phyloP scores from a whole-genome alignment of 1,140 invertebrate genomes.

The Drosophila elegans region DNA sequence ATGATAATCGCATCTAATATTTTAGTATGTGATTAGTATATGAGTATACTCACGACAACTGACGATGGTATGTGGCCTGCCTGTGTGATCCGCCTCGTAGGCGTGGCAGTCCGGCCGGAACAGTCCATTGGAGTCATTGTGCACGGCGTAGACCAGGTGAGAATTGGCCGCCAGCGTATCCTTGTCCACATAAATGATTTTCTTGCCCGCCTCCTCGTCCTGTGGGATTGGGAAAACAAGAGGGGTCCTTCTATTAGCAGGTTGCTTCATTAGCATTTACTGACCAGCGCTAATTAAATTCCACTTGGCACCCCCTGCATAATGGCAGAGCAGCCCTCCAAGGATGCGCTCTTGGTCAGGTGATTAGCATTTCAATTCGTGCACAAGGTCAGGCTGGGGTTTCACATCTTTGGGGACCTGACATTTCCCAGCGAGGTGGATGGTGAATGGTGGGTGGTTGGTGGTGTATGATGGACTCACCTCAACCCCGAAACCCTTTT shows the following conservation, averaged over 20 bases:
- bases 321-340: conserved; percentile 54
- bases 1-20: background rate
- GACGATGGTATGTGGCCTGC: conserved; percentile 71
- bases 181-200: conserved; percentile 80
- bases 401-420: conserved; percentile 56
- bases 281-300: conserved; percentile 73
- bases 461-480: background rate
- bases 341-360: conserved; percentile 53
- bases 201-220: conserved; percentile 69
- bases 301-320: conserved; percentile 36
- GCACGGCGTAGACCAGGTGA: conserved; percentile 67
- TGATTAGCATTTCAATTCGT: conserved; percentile 59
- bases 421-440: conserved; percentile 25
- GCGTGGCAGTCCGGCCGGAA: conserved; percentile 69
- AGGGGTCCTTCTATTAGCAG: conserved; percentile 12
- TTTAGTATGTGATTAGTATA: no score
- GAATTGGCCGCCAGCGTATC: conserved; percentile 73
- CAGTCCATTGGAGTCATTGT: conserved; percentile 64
- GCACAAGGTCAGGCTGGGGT: conserved; percentile 64
- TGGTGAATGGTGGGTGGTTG: no score
- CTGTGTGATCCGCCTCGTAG: conserved; percentile 82
- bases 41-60: conserved; percentile 75
- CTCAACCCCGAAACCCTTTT: conserved; percentile 13
- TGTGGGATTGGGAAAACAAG: conserved; percentile 15
- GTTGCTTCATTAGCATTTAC: conserved; percentile 70